Conservation (phyloP, 2,888 invertebrate species). For the Hemithea aestivaria region DNA sequence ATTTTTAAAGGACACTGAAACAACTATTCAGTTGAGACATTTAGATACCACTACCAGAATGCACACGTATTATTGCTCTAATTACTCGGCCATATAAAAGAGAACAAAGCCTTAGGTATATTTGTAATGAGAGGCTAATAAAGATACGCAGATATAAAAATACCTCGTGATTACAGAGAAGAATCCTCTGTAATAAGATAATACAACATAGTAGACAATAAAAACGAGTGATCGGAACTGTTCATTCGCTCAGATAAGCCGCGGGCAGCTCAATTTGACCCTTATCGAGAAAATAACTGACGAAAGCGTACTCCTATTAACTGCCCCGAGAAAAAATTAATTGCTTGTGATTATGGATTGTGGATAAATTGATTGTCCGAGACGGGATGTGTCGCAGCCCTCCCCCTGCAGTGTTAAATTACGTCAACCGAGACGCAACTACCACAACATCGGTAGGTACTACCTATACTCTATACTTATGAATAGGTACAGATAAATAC, state of each 20-base stretch:
- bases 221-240: slow-evolving; percentile 64
- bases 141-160: slow-evolving; percentile 28
- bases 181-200: slow-evolving; percentile 50
- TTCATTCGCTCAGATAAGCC: slow-evolving; percentile 66
- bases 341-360: slow-evolving; percentile 70
- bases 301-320: slow-evolving; percentile 66
- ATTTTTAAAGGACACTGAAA: too few species aligned
- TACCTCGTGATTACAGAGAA: slow-evolving; percentile 43
- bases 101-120: neutral
- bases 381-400: slow-evolving; percentile 50
- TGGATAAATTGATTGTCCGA: slow-evolving; percentile 63
- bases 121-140: slow-evolving; percentile 19
- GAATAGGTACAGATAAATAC: neutral
- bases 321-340: slow-evolving; percentile 64
- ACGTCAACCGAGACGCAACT: slow-evolving; percentile 24
- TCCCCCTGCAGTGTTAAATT: slow-evolving; percentile 42
- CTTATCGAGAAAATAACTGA: slow-evolving; percentile 72
- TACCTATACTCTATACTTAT: slow-evolving; percentile 3
- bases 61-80: too few species aligned
- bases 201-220: slow-evolving; percentile 53
- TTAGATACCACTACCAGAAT: too few species aligned
- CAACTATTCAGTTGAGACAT: too few species aligned
- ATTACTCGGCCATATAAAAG: neutral
- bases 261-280: slow-evolving; percentile 68
- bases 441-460: slow-evolving; percentile 5